Evolutionary conservation across 1,140 invertebrate genomes (phyloP), one percentile per base, ranked within the genome.

Genomic region (Cardiocondyla obscurior): DNA sequence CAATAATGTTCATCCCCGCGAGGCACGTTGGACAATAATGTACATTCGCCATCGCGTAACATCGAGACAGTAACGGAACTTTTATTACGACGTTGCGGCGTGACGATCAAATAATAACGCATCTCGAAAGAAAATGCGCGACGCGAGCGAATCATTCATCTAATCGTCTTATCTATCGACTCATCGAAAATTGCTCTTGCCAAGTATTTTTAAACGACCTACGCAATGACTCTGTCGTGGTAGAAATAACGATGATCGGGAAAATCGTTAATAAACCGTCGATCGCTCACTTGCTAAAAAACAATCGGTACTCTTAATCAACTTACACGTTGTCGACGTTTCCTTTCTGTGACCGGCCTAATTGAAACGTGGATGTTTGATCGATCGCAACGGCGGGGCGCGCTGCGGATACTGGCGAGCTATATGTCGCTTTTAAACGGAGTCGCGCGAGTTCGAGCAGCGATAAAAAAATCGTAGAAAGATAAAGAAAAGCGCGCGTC

Each of bases 21-120:
- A 53, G 44, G 33, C 33, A 28, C 16, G 33, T 4, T 10, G 3
- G 60, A 77, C 36, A 79, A 79, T 19, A 53, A 79, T 19, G 33
- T 39, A 22, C 33, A 67, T 62, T 62, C n/a, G 39, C 55, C n/a
- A 36, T 67, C 19, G 6, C 22, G 36, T 33, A 69, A 42, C 33
- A 69, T 55, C 39, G 49, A 64, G 19, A 62, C 46, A 39, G 64
- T 77, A 77, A 77, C 74, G 74, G 60, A 46, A 77, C 60, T 79
- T 79, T 79, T 51, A 77, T 77, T 77, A 42, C 44, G n/a, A 42
- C n/a, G 74, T 7, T 22, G 58, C 16, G 57, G 58, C 19, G 36
- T 67, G 16, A 10, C 10, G 22, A 77, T 77, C 51, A 67, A 77
- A 79, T 69, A 64, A 76, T 42, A 65, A 67, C 25, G 33, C 30